Base-by-base conservation (phyloP, 2,797 vertebrate genomes). In the Phalanger gymnotis region DNA sequence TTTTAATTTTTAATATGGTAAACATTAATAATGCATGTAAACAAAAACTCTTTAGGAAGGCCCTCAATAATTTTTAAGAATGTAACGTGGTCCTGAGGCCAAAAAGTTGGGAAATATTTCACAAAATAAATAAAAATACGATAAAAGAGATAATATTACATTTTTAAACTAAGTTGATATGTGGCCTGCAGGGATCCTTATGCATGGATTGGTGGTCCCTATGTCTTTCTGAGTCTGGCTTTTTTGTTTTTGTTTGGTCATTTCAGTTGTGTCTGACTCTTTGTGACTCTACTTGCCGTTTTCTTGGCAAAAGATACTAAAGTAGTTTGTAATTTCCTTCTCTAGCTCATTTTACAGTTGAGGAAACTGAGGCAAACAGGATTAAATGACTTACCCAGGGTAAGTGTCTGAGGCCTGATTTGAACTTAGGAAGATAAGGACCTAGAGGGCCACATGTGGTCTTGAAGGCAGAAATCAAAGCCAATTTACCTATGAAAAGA, bases 401-500 rank as follows among this genome's bases (percentile, higher is more conserved):
- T 57, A 57, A 30, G 56, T 57, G 28, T 57, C 56, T 57, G 56
- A 57, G 27, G 9, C 10, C 9, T 10, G 56, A 57, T 57, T 57
- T 28, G 56, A 30, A 57, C 28, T 57, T 9, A 57, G 56, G 56
- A 57, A 30, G 56, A n/a, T n/a, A n/a, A n/a, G n/a, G n/a, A n/a
- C n/a, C n/a, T n/a, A n/a, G n/a, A n/a, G n/a, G n/a, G n/a, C n/a
- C n/a, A n/a, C n/a, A n/a, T n/a, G n/a, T n/a, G n/a, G n/a, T n/a
- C n/a, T n/a, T n/a, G n/a, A n/a, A n/a, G n/a, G n/a, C n/a, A 53
- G 97, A 97, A 96, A 96, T 56, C 94, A 97, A 97, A 51, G 22
- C 93, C 97, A 30, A 30, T 95, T 91, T 95, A 95, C 97, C 96
- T 96, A 58, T 58, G 95, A 94, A 58, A 54, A 66, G 92, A 96